Conservation (phyloP, 2,113 vertebrate genomes). For the Xenotilapia caudafasciata region DNA sequence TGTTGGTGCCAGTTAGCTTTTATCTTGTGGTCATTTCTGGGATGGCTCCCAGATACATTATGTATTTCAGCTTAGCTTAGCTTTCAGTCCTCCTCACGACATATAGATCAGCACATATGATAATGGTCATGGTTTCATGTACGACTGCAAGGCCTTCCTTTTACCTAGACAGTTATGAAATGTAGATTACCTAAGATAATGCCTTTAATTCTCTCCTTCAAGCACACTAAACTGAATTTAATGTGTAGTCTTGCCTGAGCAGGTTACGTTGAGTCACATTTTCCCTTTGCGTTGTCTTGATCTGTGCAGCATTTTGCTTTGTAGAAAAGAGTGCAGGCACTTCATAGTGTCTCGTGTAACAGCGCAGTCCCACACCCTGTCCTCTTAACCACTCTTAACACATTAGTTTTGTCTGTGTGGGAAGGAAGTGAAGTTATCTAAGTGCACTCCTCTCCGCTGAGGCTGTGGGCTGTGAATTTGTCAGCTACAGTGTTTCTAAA, state of each 20-base stretch:
- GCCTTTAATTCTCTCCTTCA: background rate
- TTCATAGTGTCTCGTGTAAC: background rate
- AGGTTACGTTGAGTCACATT: constrained; percentile 1
- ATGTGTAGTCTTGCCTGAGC: background rate
- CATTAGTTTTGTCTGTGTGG: constrained; percentile 26
- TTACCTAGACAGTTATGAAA: background rate
- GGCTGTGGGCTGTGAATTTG: background rate
- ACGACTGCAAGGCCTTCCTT: background rate
- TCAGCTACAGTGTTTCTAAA: background rate
- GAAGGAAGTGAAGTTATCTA: constrained; percentile 42
- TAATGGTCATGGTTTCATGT: constrained; percentile 23
- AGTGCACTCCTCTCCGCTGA: background rate
- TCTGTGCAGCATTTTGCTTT: background rate
- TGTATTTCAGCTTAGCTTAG: constrained; percentile 46
- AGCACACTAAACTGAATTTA: background rate
- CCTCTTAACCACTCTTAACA: constrained; percentile 18
- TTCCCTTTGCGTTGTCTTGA: background rate
- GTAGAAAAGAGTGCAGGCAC: background rate
- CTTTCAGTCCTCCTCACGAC: constrained; percentile 27
- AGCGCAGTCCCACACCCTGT: constrained; percentile 26
- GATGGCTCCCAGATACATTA: constrained; percentile 22
- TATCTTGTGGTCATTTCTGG: background rate
- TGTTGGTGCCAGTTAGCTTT: background rate
- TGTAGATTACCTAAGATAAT: background rate
- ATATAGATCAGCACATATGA: background rate